Evolutionary conservation across 2,888 invertebrate genomes (phyloP).

Genomic region (Aquatica leii): DNA sequence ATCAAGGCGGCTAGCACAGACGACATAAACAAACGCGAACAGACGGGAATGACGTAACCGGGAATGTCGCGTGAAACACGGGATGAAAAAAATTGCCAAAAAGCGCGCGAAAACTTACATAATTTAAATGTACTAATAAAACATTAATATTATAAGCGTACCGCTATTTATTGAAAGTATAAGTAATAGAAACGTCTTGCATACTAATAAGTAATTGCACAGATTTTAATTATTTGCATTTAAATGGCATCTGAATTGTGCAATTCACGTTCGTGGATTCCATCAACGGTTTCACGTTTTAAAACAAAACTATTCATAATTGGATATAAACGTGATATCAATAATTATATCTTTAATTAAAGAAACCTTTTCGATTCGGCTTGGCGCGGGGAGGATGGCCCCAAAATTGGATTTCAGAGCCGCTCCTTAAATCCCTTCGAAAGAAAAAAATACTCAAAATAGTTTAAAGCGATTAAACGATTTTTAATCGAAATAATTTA

Average conservation of each 20-base stretch:
- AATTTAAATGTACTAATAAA: neutral
- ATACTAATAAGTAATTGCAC: conserved; percentile 31
- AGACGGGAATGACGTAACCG: too few relatives aligned
- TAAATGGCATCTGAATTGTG: conserved; percentile 36
- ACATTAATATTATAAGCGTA: conserved; percentile 13
- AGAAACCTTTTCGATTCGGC: conserved; percentile 8
- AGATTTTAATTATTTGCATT: conserved; percentile 38
- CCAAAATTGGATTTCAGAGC: conserved; percentile 18
- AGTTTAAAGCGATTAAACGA: neutral
- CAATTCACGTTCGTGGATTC: conserved; percentile 35
- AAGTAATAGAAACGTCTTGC: conserved; percentile 21
- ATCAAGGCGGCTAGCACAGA: too few relatives aligned
- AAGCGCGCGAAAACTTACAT: neutral
- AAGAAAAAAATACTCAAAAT: neutral
- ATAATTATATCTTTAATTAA: conserved; percentile 19
- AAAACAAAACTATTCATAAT: conserved; percentile 27
- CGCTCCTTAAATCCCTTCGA: neutral
- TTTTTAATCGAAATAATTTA: conserved; percentile 14
- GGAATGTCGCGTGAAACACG: too few relatives aligned
- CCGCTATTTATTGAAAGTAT: conserved; percentile 20
- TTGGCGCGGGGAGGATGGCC: too few relatives aligned
- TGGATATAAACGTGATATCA: conserved; percentile 29
- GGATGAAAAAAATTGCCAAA: too few relatives aligned
- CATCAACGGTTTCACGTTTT: conserved; percentile 20
- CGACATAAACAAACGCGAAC: too few relatives aligned